Evolutionary conservation across 2,888 invertebrate species (phyloP), one percentile per base, ranked within the genome.

Genomic region (Cheilosia urbana): DNA sequence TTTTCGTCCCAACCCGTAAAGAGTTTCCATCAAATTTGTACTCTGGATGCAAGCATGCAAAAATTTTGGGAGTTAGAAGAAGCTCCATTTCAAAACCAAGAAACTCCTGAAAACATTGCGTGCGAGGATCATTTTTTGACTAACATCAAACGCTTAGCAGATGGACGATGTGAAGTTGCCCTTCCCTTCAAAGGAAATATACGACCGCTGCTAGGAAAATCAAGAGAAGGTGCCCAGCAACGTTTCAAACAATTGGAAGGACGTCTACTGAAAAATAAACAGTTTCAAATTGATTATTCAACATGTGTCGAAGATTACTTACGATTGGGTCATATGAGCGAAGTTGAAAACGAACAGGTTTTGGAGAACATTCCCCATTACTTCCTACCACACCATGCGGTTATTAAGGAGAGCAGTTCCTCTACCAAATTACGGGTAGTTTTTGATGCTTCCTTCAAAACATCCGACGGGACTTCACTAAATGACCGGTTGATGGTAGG

Each of bases 371-470:
- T 2, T n/a, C n/a, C 42, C 0, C 71, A 71, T 15, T 73, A 42
- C 24, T 45, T 63, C 17, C 9, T 51, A 0, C 71, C 71, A 3
- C 58, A 72, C 13, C 60, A 72, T 51, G 37, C 51, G 17, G 58
- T 76, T 6, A 47, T 75, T 4, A 60, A 76, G 21, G 66, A 76
- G 11, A 51, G 68, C 9, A 83, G 83, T 45, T 60, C 62, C 0
- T 58, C 84, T 11, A 76, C 83, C 0, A 75, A 62, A 30, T 30
- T 66, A 4, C 49, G 82, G 13, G 78, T 82, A 3, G 87, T 87
- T 17, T 81, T 87, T 27, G 76, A 80, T 30, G 79, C 58, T 0
- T 81, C 84, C 1, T 62, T 66, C 19, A 55, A 13, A 2, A 57
- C 30, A 9, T 49, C 27, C 4, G 42, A 63, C 17, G 62, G 62